Base-by-base conservation (phyloP, 1,140 invertebrate genomes). In the Drosophila burlai region DNA sequence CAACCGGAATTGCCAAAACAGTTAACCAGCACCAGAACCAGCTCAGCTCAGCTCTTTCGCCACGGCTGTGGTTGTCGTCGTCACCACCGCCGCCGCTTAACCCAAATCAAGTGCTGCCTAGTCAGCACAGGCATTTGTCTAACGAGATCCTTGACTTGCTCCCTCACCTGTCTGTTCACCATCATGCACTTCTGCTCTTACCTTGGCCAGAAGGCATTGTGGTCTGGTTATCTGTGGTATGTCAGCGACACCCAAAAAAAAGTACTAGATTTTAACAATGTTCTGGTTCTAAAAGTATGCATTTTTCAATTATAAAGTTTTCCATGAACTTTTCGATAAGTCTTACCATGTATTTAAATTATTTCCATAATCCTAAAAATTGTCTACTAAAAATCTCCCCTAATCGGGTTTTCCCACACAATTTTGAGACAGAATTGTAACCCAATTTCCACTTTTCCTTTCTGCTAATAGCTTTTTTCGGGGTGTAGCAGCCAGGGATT, bases 71-170 rank as follows among this genome's bases (percentile, higher is more conserved):
- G 62, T 24, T 13, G 31, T 34, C 16, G 16, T 36, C 10, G 11
- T 13, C 34, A 36, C 7, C 34, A 11, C 34, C 10, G 11, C 47
- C 24, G n/a, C 4, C 29, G 26, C 50, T 36, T 62, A 49, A 69
- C 75, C 75, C 75, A 78, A 77, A 78, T 78, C 74, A 78, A 78
- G 64, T 68, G 49, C 52, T 77, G 75, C 64, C 66, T 57, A 78
- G 75, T 78, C 75, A 78, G 76, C 76, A 78, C 29, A 38, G 65
- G 55, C 76, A 59, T 79, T 78, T 79, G 46, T 49, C 76, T 79
- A 79, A 79, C 77, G 76, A 79, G 75, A 79, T 79, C 34, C 52
- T 50, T 72, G 68, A 31, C 54, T 24, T 18, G 15, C 16, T 13
- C 9, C 16, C 52, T n/a, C 67, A 52, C 31, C 68, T 52, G 45